Base-by-base conservation (phyloP, 2,797 vertebrate genomes). In the Ctenochaetus hawaiiensis region DNA sequence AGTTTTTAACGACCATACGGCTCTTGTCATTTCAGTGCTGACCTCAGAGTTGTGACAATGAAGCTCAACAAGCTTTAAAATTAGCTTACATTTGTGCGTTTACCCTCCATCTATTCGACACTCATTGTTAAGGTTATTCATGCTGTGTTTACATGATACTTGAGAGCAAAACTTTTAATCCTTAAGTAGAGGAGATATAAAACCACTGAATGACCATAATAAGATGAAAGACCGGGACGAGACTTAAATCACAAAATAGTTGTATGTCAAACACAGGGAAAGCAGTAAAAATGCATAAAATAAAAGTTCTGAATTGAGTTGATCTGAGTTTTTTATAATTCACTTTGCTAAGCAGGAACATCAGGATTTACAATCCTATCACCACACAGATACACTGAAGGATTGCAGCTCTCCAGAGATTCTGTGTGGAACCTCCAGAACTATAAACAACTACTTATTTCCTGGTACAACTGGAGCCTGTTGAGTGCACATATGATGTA, bases 191-290 rank as follows among this genome's bases (percentile, higher is more conserved):
- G 22, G 7, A 67, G 17, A 6, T 23, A 16, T 39, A 41, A 69
- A 74, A 53, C 13, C 17, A 48, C 49, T 13, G 48, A 20, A 65
- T 23, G 44, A 5, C 22, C 16, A 58, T 49, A n/a, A 57, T 67
- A n/a, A 60, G 39, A 54, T 54, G 14, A 56, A 56, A 30, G 12
- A 8, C 5, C 8, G 17, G 23, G 23, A 62, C 60, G 4, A 43
- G 30, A 34, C 30, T 34, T 6, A 7, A 34, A 34, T 7, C 30
- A 34, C 30, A 34, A 34, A 34, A 34, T 34, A 34, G 30, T 34
- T 34, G 30, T 34, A 34, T 34, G 39, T 34, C 37, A 67, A 16
- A 43, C 6, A 11, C 47, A 39, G 34, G 44, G 3, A 17, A 52
- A 53, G 18, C n/a, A 2, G 2, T 20, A 37, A 13, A 53, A 62